Base-by-base conservation (phyloP, 2,888 invertebrate genomes). In the Dryococelus australis region DNA sequence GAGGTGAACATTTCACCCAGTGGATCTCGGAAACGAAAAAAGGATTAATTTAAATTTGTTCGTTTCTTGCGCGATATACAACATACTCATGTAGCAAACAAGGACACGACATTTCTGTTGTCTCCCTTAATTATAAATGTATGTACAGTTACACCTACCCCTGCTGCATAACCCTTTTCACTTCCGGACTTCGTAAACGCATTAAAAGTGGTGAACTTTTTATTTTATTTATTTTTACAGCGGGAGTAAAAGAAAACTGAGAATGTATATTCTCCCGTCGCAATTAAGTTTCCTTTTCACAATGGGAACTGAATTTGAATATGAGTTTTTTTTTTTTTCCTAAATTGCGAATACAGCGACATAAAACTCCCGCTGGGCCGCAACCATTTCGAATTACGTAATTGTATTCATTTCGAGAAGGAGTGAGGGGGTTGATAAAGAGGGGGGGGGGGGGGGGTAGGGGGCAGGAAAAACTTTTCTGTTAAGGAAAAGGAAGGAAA, bases 391-490 rank as follows among this genome's bases (percentile, higher is more conserved):
- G 80, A 87, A 84, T 86, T 84, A 79, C 83, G 86, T 87, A 86
- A 87, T 87, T 87, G 86, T 86, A 85, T 88, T 87, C 88, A 87
- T 87, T 88, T 87, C 86, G 87, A 5, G 13, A 20, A 51, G 51
- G 20, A 16, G 8, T 5, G 20, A 6, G 51, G 51, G 51, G 51
- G 20, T 12, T 51, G 51, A 0, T 1, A 12, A 51, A 65, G 20
- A 8, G 47, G 16, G 47, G 10, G 10, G 10, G 47, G 47, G 9
- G 47, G 12, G 12, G 12, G 47, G 47, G 47, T 9, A 12, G 47
- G 47, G 47, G 12, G 12, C 6, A 26, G 86, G 47, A 83, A 87
- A 87, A 87, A 83, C 87, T 87, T 87, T 86, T 80, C 53, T 27
- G 85, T 53, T 78, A 65, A 85, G 43, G 78, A 80, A 84, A 87